Evolutionary conservation across 1,140 invertebrate species (phyloP), one percentile per base, ranked within the genome.

Genomic region (Temnothorax longispinosus): DNA sequence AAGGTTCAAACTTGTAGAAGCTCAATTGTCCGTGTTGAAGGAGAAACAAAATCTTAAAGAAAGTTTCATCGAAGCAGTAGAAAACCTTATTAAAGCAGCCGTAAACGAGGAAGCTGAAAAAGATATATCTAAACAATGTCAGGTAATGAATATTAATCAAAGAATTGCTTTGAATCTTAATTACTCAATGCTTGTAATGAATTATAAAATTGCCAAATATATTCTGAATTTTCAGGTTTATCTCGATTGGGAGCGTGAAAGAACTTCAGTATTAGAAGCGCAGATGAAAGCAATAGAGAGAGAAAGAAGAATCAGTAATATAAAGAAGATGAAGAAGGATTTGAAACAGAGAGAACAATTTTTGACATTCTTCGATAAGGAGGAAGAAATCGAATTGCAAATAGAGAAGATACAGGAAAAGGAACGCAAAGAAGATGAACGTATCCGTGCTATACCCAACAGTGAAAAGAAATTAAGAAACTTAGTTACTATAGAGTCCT

Each of bases 361-460:
- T 80, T 94, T 98, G 47, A 98, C 97, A 95, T 98, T 97, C 96
- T 98, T 98, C 94, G 97, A 98, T 69, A 97, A 97, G 91, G 96
- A 98, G 92, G 97, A 98, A 65, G 92, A 97, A 90, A 96, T 98
- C 80, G 97, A 98, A 92, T 93, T 98, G 15, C 89, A 96, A 93
- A 97, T 98, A 90, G 97, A 97, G 89, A 95, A 92, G 93, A 96
- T 94, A 88, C 91, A 94, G 92, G 89, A 58, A 95, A 95, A 67
- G 91, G 94, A 90, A 93, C 94, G 90, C 18, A 2, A 85, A 44
- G 81, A 88, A n/a, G 91, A 91, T 85, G 90, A 90, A 8, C 65
- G 44, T 21, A 13, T 91, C 10, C 64, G 2, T 35, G 15, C 2
- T 0, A 67, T 52, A 0, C 65, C 0, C 15, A 15, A 35, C 2